A percentile compares a stretch with the other conserved stretches of the same genome.
Evolutionary conservation across 2,113 vertebrate genomes (phyloP).

Genomic region (Scytalopus superciliaris): DNA sequence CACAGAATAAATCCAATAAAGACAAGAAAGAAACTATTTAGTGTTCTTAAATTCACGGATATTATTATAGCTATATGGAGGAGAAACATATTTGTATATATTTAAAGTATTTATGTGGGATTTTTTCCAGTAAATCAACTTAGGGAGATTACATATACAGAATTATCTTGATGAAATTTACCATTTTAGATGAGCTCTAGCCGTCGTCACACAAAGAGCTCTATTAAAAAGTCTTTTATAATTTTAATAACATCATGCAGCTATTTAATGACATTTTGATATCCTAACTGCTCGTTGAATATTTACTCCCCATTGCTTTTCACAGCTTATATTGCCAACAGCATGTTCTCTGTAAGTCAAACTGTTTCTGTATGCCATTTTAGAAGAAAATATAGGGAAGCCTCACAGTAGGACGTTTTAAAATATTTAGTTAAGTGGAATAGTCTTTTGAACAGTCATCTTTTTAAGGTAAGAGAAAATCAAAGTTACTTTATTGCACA

Average conservation of each 20-base stretch:
- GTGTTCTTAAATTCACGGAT: background rate
- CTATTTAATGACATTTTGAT: conserved; percentile 48
- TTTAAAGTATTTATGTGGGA: background rate
- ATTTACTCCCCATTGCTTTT: conserved; percentile 54
- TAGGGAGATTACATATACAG: background rate
- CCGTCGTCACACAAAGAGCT: conserved; percentile 1
- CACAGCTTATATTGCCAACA: conserved; percentile 8
- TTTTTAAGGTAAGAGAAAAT: background rate
- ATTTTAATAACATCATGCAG: conserved; percentile 51
- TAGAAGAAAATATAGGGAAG: conserved; percentile 37
- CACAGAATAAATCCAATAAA: background rate
- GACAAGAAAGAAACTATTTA: background rate
- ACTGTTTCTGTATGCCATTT: conserved; percentile 29
- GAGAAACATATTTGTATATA: background rate
- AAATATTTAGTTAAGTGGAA: conserved; percentile 5
- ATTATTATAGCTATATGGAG: background rate
- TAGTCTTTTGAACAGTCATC: background rate
- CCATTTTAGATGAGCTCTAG: conserved; percentile 14
- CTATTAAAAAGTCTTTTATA: conserved; percentile 56
- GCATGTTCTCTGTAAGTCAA: conserved; percentile 35
- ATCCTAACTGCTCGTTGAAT: conserved; percentile 31
- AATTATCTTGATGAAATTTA: conserved; percentile 25
- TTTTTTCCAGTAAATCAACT: background rate
- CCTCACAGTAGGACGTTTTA: background rate
- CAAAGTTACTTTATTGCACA: background rate